These are phyloP conservation scores for Xylocampa areola DNA, from an alignment of 2,888 invertebrate species.

Conservation along the genomic window DNA sequence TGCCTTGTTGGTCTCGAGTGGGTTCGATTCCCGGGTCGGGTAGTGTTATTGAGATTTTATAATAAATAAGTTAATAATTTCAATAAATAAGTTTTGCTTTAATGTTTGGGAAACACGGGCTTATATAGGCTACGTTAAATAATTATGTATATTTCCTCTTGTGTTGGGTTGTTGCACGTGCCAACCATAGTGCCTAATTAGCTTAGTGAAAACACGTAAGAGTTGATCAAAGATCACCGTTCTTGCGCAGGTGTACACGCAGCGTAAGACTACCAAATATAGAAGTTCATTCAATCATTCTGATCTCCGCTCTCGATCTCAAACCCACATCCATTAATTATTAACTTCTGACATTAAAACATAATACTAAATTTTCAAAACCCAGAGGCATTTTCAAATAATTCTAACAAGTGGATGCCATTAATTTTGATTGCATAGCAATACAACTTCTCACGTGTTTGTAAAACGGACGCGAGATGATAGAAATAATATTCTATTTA, in stretches of 20 bases:
- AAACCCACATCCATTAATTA: constrained; percentile 23
- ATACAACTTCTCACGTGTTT: constrained; percentile 43
- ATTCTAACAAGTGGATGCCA: constrained; percentile 38
- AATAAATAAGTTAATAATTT: too few species aligned
- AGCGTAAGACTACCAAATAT: background rate
- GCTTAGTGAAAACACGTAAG: too few species aligned
- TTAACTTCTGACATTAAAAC: constrained; percentile 17
- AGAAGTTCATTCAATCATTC: constrained; percentile 8
- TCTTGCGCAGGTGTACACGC: background rate
- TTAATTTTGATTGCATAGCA: constrained; percentile 48
- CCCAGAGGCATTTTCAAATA: constrained; percentile 54
- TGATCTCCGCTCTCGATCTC: background rate
- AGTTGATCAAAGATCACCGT: too few species aligned
- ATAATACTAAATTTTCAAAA: constrained; percentile 46
- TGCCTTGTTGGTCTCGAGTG: too few species aligned
- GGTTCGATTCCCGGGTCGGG: background rate
- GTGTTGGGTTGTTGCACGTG: too few species aligned
- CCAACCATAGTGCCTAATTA: too few species aligned
- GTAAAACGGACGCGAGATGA: constrained; percentile 10
- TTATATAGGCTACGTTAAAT: too few species aligned
- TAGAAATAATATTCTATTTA: constrained; percentile 38
- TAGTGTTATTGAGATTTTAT: too few species aligned
- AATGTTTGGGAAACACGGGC: too few species aligned
- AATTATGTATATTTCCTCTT: too few species aligned
- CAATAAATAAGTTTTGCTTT: too few species aligned